Evolutionary conservation across 2,888 invertebrate genomes (phyloP), one percentile per base, ranked within the genome.

Genomic region (Escarpia spicata): DNA sequence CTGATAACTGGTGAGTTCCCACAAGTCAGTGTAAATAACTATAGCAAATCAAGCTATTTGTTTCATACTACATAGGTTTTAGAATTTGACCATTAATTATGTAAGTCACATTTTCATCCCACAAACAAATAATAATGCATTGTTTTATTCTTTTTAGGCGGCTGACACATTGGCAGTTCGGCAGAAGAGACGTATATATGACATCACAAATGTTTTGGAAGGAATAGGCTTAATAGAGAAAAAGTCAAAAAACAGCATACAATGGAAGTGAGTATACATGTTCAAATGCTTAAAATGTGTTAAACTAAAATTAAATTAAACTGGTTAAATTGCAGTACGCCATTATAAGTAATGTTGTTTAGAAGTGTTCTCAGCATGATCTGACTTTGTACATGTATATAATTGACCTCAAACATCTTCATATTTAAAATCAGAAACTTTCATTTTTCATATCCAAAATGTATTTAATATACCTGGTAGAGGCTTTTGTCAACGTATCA

Each of bases 231-330:
- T 99, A 96, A 97, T 99, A 96, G 98, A 98, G 96, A 99, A 99
- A 97, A 98, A 98, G 97, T 99, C 99, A 93, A 99, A 99, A 97
- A 99, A 99, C 97, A 99, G 99, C 97, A 99, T 99, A 96, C 99
- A 99, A 96, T 99, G 99, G 99, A 98, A 98, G 97, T 98, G 95
- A 96, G 97, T 96, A 8, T 89, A 52, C 31, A 91, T 31, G 37
- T 92, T 58, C 19, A 52, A 4, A 9, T 52, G n/a, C 75, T 75
- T 75, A 75, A n/a, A 75, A 3, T 75, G n/a, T 75, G 19, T 26
- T 15, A 26, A 75, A 12, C 1, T 15, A 9, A 2, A 52, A 9
- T 52, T 3, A 15, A 52, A 52, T 15, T 52, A 52, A 12, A 9
- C 52, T 52, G 52, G 12, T 52, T 9, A 52, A 12, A 15, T 52